Percentiles rank a stretch among this genome's conserved stretches.
These are phyloP conservation scores for Peromyscus melanophrys DNA, from an alignment of 2,797 vertebrate genomes.

Conservation along the genomic window DNA sequence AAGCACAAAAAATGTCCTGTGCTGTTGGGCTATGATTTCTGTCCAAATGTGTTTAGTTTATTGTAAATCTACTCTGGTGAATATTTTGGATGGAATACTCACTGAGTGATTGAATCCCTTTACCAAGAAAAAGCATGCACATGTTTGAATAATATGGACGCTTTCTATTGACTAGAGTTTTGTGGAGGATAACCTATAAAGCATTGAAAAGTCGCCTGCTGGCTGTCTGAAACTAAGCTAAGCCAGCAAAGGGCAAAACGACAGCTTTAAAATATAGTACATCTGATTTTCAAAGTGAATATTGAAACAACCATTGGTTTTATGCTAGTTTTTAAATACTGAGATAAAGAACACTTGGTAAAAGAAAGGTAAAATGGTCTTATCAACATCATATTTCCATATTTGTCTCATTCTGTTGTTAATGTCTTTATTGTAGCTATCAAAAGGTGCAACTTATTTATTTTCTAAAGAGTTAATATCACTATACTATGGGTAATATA, in stretches of 20 bases:
- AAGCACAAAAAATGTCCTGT: slow-evolving; percentile 86
- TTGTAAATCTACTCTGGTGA: slow-evolving; percentile 79
- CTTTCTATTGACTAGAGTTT: slow-evolving; percentile 62
- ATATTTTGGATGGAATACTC: slow-evolving; percentile 63
- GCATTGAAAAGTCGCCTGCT: slow-evolving; percentile 60
- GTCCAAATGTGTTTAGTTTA: slow-evolving; percentile 82
- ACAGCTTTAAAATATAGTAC: slow-evolving; percentile 53
- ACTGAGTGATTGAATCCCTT: slow-evolving; percentile 79
- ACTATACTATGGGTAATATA: slow-evolving; percentile 23
- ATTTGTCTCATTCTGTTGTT: slow-evolving; percentile 57
- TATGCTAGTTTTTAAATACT: slow-evolving; percentile 73
- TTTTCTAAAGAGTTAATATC: slow-evolving; percentile 42
- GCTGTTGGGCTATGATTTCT: slow-evolving; percentile 84
- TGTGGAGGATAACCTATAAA: slow-evolving; percentile 74
- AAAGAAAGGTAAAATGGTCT: slow-evolving; percentile 69
- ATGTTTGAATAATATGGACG: slow-evolving; percentile 73
- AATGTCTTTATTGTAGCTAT: slow-evolving; percentile 56
- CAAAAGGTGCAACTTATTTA: slow-evolving; percentile 1
- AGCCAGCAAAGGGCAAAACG: slow-evolving; percentile 52
- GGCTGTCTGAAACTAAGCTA: slow-evolving; percentile 71
- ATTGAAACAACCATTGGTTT: slow-evolving; percentile 69
- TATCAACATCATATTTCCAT: background rate
- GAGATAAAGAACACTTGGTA: slow-evolving; percentile 54
- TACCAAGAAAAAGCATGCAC: slow-evolving; percentile 75
- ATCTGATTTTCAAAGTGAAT: slow-evolving; percentile 72